Conservation (phyloP, 1,140 invertebrate species). For the Caenorhabditis remanei region DNA sequence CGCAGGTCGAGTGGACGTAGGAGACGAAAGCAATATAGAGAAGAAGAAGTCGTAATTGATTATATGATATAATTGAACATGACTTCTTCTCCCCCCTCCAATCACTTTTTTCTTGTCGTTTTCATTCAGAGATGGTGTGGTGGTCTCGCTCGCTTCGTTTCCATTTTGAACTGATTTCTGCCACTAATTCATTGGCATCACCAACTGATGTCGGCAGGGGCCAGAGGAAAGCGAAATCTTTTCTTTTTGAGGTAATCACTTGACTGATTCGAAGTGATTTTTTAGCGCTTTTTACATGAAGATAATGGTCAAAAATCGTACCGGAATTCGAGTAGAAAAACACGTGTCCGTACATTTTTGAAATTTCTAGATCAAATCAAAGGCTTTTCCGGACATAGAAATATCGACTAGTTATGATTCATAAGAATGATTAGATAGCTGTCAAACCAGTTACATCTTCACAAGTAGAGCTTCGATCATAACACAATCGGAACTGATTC, state of each 20-base stretch:
- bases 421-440: background rate
- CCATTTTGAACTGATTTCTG: conserved; percentile 51
- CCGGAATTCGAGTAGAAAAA: background rate
- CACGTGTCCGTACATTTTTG: background rate
- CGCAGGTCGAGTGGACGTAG: background rate
- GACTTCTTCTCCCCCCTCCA: conserved; percentile 21
- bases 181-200: conserved; percentile 53
- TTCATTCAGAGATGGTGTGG: conserved; percentile 42
- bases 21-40: background rate
- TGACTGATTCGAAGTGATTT: conserved; percentile 49
- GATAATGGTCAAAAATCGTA: conserved; percentile 45
- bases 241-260: conserved; percentile 49
- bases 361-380: too few species aligned
- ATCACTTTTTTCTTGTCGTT: conserved; percentile 10
- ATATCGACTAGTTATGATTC: background rate
- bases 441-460: too few species aligned
- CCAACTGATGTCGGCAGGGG: conserved; percentile 7
- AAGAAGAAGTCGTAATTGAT: conserved; percentile 53
- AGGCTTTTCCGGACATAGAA: too few species aligned
- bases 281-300: conserved; percentile 34
- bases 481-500: too few species aligned
- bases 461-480: background rate
- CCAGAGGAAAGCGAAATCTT: conserved; percentile 25
- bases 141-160: conserved; percentile 52
- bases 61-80: conserved; percentile 56